Evolutionary conservation across 2,113 vertebrate species (phyloP), one percentile per base, ranked within the genome.

Genomic region (Hyperoodon ampullatus): DNA sequence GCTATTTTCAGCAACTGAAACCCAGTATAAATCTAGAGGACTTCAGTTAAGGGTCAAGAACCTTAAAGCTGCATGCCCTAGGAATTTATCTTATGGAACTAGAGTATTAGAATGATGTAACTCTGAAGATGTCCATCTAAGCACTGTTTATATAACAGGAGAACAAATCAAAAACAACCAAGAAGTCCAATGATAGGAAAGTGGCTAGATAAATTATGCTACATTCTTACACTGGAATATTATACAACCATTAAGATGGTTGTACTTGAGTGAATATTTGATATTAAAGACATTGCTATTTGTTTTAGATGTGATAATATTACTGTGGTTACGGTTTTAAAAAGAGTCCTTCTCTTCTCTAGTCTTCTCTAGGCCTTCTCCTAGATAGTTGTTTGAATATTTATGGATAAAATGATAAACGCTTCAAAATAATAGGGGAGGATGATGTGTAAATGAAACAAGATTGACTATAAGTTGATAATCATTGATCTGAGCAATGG

Each of bases 361-460:
- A 81, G 24, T 5, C 15, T 53, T 58, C 18, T 58, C 55, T 8
- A 85, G 24, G 66, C 24, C 21, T 82, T 97, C 58, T 94, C 55
- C 14, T 39, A 58, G 71, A 84, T 26, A 42, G 74, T 39, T 86
- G 2, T 81, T 80, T 80, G 68, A 82, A 60, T 82, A 83, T 92
- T 88, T 89, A 77, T 5, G 65, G 82, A 47, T 65, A 80, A 72
- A 93, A 85, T 94, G 44, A 42, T 87, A 71, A 85, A 60, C 85
- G 28, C n/a, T 82, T 88, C 33, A 85, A 65, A 95, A 71, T 68
- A 82, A 74, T 4, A 75, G 19, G 30, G 60, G 19, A 63, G 14
- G 14, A 53, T 90, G 47, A n/a, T 16, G 6, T 66, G 12, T 72
- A 88, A 85, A 63, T 39, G 14, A 90, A 87, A 58, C 2, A 68